Conservation (phyloP, 1,140 invertebrate genomes). For the Heliconius congener region DNA sequence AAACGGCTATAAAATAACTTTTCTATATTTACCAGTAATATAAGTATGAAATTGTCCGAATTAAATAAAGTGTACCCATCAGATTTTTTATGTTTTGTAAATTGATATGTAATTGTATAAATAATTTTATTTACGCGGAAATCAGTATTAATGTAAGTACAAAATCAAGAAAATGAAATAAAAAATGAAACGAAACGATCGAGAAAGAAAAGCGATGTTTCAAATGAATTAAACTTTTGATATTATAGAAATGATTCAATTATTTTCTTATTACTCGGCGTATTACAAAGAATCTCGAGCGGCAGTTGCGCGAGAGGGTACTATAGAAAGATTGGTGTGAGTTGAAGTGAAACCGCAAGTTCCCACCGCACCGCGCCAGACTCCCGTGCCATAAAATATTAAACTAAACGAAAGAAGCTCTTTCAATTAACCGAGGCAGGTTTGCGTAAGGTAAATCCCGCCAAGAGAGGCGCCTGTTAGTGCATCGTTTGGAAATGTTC, state of each 20-base stretch:
- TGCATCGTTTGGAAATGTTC: conserved; percentile 56
- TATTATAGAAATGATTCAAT: conserved; percentile 65
- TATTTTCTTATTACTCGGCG: conserved; percentile 65
- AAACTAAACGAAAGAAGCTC: conserved; percentile 76
- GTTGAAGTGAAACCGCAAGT: conserved; percentile 59
- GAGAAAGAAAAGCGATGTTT: conserved; percentile 54
- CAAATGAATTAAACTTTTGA: conserved; percentile 70
- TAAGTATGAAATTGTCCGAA: too few relatives aligned
- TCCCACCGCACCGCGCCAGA: conserved; percentile 48
- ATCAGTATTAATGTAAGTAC: neutral
- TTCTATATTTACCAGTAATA: neutral
- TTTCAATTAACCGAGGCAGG: conserved; percentile 78
- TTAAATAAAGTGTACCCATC: too few relatives aligned
- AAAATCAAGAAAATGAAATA: conserved; percentile 33
- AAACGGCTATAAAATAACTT: neutral
- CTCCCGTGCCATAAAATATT: conserved; percentile 72
- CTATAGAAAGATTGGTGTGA: conserved; percentile 52
- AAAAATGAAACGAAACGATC: conserved; percentile 53
- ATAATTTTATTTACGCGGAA: too few relatives aligned
- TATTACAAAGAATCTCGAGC: conserved; percentile 61
- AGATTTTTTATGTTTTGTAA: neutral
- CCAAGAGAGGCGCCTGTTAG: conserved; percentile 59
- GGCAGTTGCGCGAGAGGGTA: conserved; percentile 50
- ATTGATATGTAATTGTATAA: neutral
- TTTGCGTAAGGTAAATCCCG: conserved; percentile 75